These are phyloP conservation scores for Stomorhina lunata DNA, from an alignment of 2,888 invertebrate species.

Conservation along the genomic window DNA sequence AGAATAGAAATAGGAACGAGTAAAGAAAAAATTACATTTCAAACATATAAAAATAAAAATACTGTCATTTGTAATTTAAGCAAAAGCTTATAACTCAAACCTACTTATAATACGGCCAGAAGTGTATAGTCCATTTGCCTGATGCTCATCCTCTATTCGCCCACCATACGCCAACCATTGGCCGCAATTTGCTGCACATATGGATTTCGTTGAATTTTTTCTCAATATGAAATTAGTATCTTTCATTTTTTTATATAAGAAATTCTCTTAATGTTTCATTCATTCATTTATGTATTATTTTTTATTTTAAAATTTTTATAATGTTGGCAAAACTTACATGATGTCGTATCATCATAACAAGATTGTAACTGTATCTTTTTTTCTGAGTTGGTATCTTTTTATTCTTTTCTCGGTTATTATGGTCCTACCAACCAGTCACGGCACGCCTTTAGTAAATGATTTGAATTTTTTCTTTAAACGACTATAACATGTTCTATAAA, in stretches of 20 bases:
- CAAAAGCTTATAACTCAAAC: slow-evolving; percentile 55
- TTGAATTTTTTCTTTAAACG: slow-evolving; percentile 21
- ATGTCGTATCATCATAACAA: slow-evolving; percentile 64
- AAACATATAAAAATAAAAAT: slow-evolving; percentile 30
- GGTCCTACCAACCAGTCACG: slow-evolving; percentile 31
- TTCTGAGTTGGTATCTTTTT: slow-evolving; percentile 1
- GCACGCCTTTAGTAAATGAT: slow-evolving; percentile 59
- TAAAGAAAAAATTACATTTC: neutral
- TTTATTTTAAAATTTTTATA: slow-evolving; percentile 17
- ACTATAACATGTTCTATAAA: neutral
- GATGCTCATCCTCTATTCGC: neutral
- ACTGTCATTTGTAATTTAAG: slow-evolving; percentile 64
- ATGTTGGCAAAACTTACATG: slow-evolving; percentile 60
- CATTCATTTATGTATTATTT: slow-evolving; percentile 33
- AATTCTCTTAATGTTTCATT: slow-evolving; percentile 45
- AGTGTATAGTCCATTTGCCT: slow-evolving; percentile 34
- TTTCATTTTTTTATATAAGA: slow-evolving; percentile 23
- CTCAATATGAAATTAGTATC: slow-evolving; percentile 65
- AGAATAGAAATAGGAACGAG: slow-evolving; percentile 42
- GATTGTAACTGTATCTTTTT: slow-evolving; percentile 56
- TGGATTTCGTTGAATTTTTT: slow-evolving; percentile 62
- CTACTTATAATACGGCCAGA: slow-evolving; percentile 42
- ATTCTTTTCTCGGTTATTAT: slow-evolving; percentile 22
- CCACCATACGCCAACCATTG: slow-evolving; percentile 34
- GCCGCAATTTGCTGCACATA: slow-evolving; percentile 60